Percentiles rank a stretch among this genome's conserved stretches.
Conservation (phyloP, 1,140 invertebrate species). For the Amyelois transitella region DNA sequence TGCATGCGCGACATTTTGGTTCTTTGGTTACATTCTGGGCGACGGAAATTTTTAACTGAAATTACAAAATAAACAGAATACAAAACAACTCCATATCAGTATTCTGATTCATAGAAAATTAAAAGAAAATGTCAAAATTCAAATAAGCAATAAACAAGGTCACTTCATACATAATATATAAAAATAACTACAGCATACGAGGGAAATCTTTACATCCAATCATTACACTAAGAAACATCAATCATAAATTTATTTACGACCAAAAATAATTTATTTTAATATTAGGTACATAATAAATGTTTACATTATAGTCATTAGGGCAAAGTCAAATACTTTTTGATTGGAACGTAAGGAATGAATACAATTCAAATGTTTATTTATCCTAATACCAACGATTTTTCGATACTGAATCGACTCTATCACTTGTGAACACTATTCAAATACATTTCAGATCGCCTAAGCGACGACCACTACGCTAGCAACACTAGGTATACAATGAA, state of each 20-base stretch:
- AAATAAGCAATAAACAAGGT: neutral
- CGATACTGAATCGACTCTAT: constrained; percentile 39
- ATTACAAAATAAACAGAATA: neutral
- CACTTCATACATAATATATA: constrained; percentile 6
- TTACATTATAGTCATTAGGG: neutral
- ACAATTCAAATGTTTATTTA: neutral
- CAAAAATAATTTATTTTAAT: constrained; percentile 11
- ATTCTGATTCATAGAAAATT: neutral
- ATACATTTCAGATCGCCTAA: constrained; percentile 26
- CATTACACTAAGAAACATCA: constrained; percentile 6
- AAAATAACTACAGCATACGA: constrained; percentile 9
- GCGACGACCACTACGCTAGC: constrained; percentile 46
- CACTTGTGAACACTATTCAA: constrained; percentile 46
- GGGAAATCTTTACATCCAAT: constrained; percentile 6
- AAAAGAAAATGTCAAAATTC: constrained; percentile 9
- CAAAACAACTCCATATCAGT: neutral
- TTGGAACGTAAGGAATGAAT: neutral
- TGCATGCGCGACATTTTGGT: neutral
- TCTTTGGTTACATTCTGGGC: neutral
- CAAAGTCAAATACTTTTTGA: neutral
- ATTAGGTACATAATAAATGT: constrained; percentile 10
- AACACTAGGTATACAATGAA: constrained; percentile 68
- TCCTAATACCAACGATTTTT: neutral
- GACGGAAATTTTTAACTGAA: neutral
- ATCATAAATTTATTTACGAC: constrained; percentile 9